Evolutionary conservation across 2,113 vertebrate genomes (phyloP).

Genomic region (Narcine bancroftii): DNA sequence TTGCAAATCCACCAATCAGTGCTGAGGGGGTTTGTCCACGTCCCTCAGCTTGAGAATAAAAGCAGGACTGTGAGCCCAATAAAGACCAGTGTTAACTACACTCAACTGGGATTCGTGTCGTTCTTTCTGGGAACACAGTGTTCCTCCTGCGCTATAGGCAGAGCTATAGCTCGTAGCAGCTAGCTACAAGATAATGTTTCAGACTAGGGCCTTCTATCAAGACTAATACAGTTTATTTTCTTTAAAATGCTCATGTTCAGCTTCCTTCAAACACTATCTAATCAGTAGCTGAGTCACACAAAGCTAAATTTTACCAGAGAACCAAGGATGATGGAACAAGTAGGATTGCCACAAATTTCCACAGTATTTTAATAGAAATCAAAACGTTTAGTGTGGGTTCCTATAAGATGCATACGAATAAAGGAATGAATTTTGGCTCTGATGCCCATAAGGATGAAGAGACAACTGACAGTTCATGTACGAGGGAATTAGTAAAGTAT

Average conservation of each 20-base stretch:
- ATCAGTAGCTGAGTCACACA: not conserved
- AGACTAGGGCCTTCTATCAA: no score
- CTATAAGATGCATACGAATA: not conserved
- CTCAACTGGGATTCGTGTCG: no score
- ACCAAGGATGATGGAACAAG: not conserved
- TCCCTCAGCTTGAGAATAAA: no score
- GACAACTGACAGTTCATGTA: not conserved
- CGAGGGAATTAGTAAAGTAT: not conserved
- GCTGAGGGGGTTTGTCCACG: no score
- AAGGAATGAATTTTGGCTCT: not conserved
- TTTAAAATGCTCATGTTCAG: not conserved
- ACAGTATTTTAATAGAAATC: not conserved
- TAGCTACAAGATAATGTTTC: no score
- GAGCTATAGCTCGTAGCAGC: no score
- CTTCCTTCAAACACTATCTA: not conserved
- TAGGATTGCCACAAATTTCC: not conserved
- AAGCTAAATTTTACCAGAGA: not conserved
- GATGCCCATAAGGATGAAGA: not conserved
- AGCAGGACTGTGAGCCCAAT: no score
- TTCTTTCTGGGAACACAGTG: no score
- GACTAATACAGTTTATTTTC: not conserved
- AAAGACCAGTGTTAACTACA: no score
- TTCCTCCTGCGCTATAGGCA: no score
- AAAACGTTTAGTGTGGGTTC: not conserved
- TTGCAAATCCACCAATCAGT: no score